phyloP scores from a whole-genome alignment of 2,113 vertebrate species.

The Crotalus helleri region DNA sequence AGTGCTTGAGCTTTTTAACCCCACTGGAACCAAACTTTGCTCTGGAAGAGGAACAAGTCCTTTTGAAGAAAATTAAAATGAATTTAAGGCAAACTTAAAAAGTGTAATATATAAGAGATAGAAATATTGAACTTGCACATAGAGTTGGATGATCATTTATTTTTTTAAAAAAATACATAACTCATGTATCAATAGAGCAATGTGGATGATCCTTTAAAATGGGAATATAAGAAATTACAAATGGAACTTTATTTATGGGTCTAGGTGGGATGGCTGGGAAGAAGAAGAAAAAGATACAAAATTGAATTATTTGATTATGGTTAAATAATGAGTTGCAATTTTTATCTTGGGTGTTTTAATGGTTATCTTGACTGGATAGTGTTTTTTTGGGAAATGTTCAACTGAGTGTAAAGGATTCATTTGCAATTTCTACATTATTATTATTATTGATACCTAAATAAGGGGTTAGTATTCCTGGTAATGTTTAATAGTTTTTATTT shows the following conservation, averaged over 20 bases:
- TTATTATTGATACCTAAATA: neutral
- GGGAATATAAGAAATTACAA: neutral
- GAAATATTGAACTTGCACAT: neutral
- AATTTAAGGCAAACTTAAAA: neutral
- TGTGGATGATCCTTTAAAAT: neutral
- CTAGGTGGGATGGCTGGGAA: neutral
- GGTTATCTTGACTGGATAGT: neutral
- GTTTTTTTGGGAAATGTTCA: neutral
- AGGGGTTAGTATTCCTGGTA: neutral
- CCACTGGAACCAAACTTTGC: neutral
- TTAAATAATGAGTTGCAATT: neutral
- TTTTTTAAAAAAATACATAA: neutral
- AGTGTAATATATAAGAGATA: neutral
- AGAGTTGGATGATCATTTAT: neutral
- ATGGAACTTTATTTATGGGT: neutral
- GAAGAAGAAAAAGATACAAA: neutral
- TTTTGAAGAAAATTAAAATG: neutral
- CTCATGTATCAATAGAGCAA: neutral
- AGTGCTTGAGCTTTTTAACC: neutral
- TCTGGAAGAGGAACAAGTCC: neutral
- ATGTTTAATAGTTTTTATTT: neutral
- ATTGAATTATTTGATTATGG: neutral
- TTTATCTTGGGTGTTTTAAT: neutral
- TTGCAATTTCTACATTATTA: neutral
- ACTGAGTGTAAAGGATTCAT: neutral